Conservation (phyloP, 1,140 invertebrate species). For the Lethrus apterus region DNA sequence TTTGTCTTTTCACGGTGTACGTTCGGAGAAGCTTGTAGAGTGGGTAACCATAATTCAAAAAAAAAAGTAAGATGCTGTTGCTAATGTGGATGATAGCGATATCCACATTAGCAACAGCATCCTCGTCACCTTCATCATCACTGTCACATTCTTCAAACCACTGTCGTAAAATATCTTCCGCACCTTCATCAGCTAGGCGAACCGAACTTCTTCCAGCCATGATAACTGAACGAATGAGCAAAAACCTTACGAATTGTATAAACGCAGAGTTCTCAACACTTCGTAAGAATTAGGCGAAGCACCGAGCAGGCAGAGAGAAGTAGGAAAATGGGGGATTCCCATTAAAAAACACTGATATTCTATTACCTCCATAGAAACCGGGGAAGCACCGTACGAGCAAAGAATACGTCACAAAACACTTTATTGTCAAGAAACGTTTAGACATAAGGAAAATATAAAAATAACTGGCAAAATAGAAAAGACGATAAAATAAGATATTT, state of each 20-base stretch:
- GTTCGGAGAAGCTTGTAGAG: constrained; percentile 5
- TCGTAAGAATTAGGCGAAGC: too few species aligned
- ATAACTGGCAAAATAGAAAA: too few species aligned
- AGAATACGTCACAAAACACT: too few species aligned
- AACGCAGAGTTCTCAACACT: neutral
- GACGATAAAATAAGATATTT: too few species aligned
- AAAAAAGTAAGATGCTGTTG: neutral
- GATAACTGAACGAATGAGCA: constrained; percentile 4
- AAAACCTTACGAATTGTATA: neutral
- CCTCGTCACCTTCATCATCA: too few species aligned
- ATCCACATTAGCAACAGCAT: neutral
- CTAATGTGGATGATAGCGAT: neutral
- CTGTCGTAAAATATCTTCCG: constrained; percentile 3
- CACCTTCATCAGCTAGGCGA: constrained; percentile 1
- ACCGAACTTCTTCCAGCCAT: constrained; percentile 6
- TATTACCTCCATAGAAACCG: neutral
- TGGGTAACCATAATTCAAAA: too few species aligned
- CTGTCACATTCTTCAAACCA: constrained; percentile 8
- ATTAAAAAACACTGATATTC: neutral
- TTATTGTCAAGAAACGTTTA: too few species aligned
- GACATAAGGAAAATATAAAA: too few species aligned
- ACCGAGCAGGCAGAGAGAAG: neutral
- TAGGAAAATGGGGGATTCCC: neutral
- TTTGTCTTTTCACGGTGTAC: constrained; percentile 24
- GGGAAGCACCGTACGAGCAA: neutral